Conservation (phyloP, 2,888 invertebrate genomes). For the Disparrhopalites patrizii region DNA sequence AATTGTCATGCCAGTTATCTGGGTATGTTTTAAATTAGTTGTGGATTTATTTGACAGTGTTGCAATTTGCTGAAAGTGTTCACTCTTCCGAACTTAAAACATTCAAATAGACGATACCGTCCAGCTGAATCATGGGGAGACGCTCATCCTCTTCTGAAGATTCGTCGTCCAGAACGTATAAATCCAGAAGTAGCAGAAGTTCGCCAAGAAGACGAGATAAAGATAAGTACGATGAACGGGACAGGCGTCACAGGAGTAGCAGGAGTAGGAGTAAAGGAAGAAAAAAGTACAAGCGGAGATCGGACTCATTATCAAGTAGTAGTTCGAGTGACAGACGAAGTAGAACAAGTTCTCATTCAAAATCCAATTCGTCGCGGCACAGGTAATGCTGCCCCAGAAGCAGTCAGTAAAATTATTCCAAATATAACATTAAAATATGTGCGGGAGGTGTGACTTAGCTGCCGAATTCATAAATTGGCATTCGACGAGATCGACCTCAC, state of each 20-base stretch:
- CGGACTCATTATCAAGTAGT: conserved; percentile 12
- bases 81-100: too few relatives aligned
- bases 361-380: conserved; percentile 15
- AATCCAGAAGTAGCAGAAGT: conserved; percentile 16
- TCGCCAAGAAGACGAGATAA: conserved; percentile 10
- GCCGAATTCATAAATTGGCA: too few relatives aligned
- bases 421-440: too few relatives aligned
- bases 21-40: too few relatives aligned
- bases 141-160: conserved; percentile 12
- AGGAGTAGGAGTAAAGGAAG: conserved; percentile 12
- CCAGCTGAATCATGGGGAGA: conserved; percentile 6
- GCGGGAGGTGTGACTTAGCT: too few relatives aligned
- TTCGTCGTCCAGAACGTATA: conserved; percentile 8
- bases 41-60: too few relatives aligned
- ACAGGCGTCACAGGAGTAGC: conserved; percentile 19
- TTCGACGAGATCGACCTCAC: too few relatives aligned
- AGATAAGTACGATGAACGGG: conserved; percentile 8
- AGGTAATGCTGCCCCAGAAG: too few relatives aligned
- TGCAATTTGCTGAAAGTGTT: too few relatives aligned
- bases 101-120: too few relatives aligned
- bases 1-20: too few relatives aligned
- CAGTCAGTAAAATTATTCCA: too few relatives aligned
- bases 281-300: conserved; percentile 8
- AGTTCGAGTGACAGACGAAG: conserved; percentile 12
- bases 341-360: conserved; percentile 21